Conservation (phyloP, 2,888 invertebrate species). For the Baronia brevicornis region DNA sequence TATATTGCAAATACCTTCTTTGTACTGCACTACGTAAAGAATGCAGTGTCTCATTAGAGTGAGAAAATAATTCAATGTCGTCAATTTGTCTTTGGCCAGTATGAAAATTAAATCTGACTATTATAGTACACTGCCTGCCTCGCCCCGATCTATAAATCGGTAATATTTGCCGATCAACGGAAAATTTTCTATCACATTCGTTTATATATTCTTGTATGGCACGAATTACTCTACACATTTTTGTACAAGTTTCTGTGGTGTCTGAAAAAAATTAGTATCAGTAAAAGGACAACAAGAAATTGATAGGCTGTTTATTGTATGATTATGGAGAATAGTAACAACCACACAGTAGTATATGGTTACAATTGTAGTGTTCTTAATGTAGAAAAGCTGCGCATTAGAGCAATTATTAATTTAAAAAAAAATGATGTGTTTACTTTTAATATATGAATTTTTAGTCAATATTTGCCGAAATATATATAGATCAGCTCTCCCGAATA, state of each 20-base stretch:
- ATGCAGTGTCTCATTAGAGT: constrained; percentile 94
- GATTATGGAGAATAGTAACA: no score
- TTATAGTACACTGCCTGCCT: constrained; percentile 91
- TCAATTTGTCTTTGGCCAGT: constrained; percentile 91
- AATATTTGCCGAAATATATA: no score
- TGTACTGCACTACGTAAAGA: constrained; percentile 87
- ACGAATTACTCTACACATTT: constrained; percentile 95
- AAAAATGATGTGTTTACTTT: no score
- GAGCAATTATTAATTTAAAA: no score
- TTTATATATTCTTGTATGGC: constrained; percentile 96
- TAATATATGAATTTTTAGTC: no score
- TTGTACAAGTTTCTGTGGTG: constrained; percentile 57
- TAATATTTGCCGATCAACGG: constrained; percentile 90
- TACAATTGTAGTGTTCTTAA: no score
- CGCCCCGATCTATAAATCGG: constrained; percentile 93
- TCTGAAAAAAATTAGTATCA: constrained; percentile 36
- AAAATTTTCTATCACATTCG: constrained; percentile 93
- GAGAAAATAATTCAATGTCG: constrained; percentile 93
- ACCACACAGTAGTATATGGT: no score
- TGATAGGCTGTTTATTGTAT: no score
- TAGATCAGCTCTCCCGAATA: no score
- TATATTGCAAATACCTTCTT: constrained; percentile 58
- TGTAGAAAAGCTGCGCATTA: no score
- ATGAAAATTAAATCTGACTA: constrained; percentile 86
- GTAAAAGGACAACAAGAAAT: not conserved